phyloP scores from a whole-genome alignment of 2,797 vertebrate species.

The Amazona finschi region DNA sequence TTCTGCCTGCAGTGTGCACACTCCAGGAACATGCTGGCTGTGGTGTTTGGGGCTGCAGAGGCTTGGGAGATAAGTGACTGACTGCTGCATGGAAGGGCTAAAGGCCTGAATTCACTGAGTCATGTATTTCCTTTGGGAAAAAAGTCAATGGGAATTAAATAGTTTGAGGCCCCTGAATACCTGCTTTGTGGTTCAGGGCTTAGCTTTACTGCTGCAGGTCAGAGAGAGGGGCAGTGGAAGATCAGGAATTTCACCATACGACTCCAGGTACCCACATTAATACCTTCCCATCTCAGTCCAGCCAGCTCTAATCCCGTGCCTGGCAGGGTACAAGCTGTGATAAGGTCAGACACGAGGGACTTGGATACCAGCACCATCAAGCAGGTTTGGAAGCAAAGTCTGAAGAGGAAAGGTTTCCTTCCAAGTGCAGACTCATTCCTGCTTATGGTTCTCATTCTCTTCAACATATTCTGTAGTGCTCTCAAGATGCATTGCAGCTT shows the following conservation, averaged over 20 bases:
- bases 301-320: slow-evolving; percentile 6
- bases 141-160: slow-evolving; percentile 34
- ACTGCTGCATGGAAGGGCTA: neutral
- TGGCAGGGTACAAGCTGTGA: neutral
- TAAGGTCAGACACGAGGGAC: slow-evolving; percentile 16
- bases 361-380: neutral
- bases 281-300: neutral
- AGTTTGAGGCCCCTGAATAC: slow-evolving; percentile 12
- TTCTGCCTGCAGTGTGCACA: neutral
- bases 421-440: neutral
- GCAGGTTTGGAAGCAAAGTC: slow-evolving; percentile 13
- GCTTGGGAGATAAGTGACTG: neutral
- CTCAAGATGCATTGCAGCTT: slow-evolving; percentile 17
- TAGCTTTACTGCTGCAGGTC: neutral
- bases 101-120: neutral
- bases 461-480: neutral
- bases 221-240: neutral
- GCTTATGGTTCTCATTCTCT: slow-evolving; percentile 13
- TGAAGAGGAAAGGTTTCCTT: slow-evolving; percentile 34
- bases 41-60: neutral
- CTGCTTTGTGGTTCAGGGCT: neutral
- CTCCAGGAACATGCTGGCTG: accelerated
- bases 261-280: neutral
- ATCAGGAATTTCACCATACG: neutral
- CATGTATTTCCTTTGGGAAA: slow-evolving; percentile 31